Conservation (phyloP, 1,140 invertebrate genomes). For the Mamestra configurata region DNA sequence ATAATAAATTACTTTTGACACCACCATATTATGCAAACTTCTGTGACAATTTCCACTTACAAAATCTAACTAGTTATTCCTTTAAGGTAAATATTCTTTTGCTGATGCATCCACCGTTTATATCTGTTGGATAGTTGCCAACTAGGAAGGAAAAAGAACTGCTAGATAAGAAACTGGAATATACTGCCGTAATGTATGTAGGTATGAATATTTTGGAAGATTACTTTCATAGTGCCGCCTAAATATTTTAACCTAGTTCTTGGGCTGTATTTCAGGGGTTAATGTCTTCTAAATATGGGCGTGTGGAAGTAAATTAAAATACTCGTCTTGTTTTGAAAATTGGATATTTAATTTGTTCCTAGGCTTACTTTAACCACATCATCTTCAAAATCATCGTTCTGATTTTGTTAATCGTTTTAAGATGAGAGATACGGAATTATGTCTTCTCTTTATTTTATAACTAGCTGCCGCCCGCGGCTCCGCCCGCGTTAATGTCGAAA, state of each 20-base stretch:
- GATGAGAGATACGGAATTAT: too few relatives aligned
- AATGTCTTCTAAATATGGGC: not conserved
- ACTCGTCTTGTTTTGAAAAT: not conserved
- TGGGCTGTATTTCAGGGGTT: not conserved
- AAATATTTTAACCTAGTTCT: constrained; percentile 19
- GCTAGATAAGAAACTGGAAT: not conserved
- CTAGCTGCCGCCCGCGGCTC: too few relatives aligned
- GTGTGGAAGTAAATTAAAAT: not conserved
- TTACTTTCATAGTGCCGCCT: constrained; percentile 6
- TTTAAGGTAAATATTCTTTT: not conserved
- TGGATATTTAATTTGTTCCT: too few relatives aligned
- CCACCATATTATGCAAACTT: too few relatives aligned
- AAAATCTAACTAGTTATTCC: not conserved
- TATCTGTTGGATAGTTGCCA: constrained; percentile 7
- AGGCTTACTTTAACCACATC: too few relatives aligned
- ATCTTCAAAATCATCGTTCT: too few relatives aligned
- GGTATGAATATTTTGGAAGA: constrained; percentile 18
- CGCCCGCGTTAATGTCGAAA: too few relatives aligned
- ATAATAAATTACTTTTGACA: too few relatives aligned
- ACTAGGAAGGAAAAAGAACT: constrained; percentile 13
- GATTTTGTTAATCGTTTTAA: too few relatives aligned
- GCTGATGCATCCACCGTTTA: not conserved
- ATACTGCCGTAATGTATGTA: constrained; percentile 9
- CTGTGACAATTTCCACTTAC: not conserved
- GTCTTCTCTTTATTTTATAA: too few relatives aligned